A percentile compares a stretch with the other conserved stretches of the same genome.
Evolutionary conservation across 1,140 invertebrate species (phyloP).

Genomic region (Drosophila pseudoananassae): DNA sequence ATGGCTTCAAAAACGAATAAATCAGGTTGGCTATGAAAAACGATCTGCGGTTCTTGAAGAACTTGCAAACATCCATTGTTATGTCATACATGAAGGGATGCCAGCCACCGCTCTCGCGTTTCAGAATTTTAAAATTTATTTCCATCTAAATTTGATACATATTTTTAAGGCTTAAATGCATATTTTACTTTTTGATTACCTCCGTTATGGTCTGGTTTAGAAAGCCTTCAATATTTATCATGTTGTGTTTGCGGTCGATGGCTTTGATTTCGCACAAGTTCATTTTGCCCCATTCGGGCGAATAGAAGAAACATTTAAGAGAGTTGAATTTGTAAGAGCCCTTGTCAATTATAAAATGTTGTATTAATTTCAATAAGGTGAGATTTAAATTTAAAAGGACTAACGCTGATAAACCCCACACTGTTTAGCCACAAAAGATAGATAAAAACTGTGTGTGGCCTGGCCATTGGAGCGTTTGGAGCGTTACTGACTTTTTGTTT

Average conservation of each 20-base stretch:
- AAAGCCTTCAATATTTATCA: background rate
- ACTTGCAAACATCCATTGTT: background rate
- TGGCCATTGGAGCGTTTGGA: background rate
- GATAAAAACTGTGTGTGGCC: background rate
- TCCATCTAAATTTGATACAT: background rate
- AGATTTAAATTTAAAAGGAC: background rate
- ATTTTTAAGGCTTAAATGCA: too few species aligned
- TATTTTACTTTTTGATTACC: background rate
- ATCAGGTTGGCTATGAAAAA: background rate
- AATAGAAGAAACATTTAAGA: background rate
- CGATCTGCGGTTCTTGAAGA: background rate
- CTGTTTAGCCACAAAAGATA: background rate
- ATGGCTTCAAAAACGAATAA: background rate
- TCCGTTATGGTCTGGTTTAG: background rate
- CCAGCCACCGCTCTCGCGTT: background rate
- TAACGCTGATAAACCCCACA: background rate
- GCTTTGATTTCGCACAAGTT: background rate
- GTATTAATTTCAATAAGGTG: background rate
- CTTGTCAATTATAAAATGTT: background rate
- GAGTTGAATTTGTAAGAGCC: background rate
- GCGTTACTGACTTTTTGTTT: background rate
- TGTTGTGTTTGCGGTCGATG: background rate
- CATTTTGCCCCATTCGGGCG: background rate
- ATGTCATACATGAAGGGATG: constrained; percentile 1
- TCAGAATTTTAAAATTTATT: background rate